phyloP scores from a whole-genome alignment of 2,797 vertebrate species.

The Thamnophis elegans region DNA sequence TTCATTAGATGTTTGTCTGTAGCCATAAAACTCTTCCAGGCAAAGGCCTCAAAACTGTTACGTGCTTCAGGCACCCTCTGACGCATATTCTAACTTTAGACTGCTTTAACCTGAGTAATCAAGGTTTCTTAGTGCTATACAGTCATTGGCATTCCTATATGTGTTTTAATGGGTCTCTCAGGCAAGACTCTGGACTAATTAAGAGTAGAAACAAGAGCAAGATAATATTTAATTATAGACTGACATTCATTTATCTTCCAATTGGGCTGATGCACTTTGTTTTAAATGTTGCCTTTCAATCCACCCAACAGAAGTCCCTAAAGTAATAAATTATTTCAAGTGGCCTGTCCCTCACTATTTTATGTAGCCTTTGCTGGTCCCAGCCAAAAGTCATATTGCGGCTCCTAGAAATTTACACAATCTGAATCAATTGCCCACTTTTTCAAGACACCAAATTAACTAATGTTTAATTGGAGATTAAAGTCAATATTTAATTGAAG shows the following conservation, averaged over 20 bases:
- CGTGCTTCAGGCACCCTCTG: not conserved
- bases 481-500: not conserved
- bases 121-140: not conserved
- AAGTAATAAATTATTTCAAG: not conserved
- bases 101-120: not conserved
- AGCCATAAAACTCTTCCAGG: not conserved
- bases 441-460: not conserved
- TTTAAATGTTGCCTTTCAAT: not conserved
- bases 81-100: not conserved
- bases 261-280: not conserved
- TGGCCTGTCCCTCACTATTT: not conserved
- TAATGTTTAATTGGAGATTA: not conserved
- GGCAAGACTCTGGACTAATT: not conserved
- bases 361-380: not conserved
- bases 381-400: not conserved
- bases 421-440: not conserved
- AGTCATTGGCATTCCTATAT: not conserved
- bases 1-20: not conserved
- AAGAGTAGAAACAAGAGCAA: not conserved
- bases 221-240: not conserved
- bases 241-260: not conserved
- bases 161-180: not conserved
- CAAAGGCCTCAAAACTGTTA: not conserved
- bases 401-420: not conserved
- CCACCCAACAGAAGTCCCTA: not conserved